Percentiles rank a stretch among this genome's conserved stretches.
phyloP scores from a whole-genome alignment of 2,797 vertebrate genomes.

The Orestias chungarensis region DNA sequence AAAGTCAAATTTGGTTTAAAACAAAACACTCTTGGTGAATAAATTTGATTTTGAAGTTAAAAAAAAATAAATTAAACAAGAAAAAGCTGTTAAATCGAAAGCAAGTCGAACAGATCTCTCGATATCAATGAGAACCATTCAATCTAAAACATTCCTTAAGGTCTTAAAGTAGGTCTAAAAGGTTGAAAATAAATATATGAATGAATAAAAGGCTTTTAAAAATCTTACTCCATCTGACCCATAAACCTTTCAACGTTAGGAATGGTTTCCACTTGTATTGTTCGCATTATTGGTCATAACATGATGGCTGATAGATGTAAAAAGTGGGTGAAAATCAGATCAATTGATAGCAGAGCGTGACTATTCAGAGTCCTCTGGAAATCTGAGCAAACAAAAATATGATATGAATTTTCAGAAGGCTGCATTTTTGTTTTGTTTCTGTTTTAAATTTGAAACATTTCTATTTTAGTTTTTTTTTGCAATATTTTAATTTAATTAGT shows the following conservation, averaged over 20 bases:
- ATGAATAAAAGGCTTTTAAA: not conserved
- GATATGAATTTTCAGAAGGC: not conserved
- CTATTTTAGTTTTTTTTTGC: too few relatives aligned
- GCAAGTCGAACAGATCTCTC: too few relatives aligned
- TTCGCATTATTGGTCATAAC: too few relatives aligned
- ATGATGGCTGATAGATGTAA: too few relatives aligned
- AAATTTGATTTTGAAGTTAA: not conserved
- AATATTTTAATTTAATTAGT: too few relatives aligned
- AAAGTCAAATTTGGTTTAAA: too few relatives aligned
- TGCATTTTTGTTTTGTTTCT: not conserved
- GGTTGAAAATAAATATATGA: not conserved
- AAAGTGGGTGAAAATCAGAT: too few relatives aligned
- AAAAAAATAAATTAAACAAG: not conserved
- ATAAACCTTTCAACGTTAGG: not conserved
- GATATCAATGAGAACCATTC: too few relatives aligned
- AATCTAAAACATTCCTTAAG: not conserved
- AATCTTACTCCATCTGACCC: not conserved
- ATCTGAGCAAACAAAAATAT: not conserved
- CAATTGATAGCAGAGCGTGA: too few relatives aligned
- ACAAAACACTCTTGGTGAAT: too few relatives aligned
- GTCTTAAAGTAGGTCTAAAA: not conserved
- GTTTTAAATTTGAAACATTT: too few relatives aligned
- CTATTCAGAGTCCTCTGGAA: too few relatives aligned
- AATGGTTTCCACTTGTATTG: not conserved
- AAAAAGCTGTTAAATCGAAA: not conserved